A percentile compares a stretch with the other conserved stretches of the same genome.
These are phyloP conservation scores for Nesogale talazaci DNA, from an alignment of 2,113 vertebrate genomes.

Conservation along the genomic window DNA sequence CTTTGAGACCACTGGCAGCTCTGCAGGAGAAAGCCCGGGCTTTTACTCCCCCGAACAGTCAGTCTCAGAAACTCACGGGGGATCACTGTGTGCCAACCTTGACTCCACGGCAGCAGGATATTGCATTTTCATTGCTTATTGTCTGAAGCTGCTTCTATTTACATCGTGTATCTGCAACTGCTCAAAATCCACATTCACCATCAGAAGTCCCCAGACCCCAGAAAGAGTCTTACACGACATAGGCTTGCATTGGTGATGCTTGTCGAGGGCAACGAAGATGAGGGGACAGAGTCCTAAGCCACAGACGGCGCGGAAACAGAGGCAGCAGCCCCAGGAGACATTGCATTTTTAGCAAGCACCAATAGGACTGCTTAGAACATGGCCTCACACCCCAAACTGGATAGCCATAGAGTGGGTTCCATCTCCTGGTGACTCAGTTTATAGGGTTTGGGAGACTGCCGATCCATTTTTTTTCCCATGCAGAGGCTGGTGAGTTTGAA, in stretches of 20 bases:
- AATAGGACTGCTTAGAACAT: background rate
- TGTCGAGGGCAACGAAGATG: background rate
- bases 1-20: too few relatives aligned
- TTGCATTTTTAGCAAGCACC: background rate
- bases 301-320: background rate
- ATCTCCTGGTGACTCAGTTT: too few relatives aligned
- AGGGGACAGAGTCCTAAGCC: background rate
- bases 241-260: background rate
- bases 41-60: too few relatives aligned
- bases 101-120: background rate
- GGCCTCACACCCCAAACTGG: too few relatives aligned
- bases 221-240: conserved; percentile 4
- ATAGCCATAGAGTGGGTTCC: too few relatives aligned
- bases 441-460: too few relatives aligned
- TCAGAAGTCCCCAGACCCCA: background rate
- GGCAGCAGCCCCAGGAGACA: background rate
- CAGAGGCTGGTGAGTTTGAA: too few relatives aligned
- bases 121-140: background rate
- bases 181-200: background rate
- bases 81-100: too few relatives aligned
- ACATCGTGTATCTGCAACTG: background rate
- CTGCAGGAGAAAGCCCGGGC: too few relatives aligned
- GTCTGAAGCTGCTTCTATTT: background rate
- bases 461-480: too few relatives aligned
- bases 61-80: too few relatives aligned